These are phyloP conservation scores for Heterotilapia buettikoferi DNA, from an alignment of 2,113 vertebrate genomes.

Conservation along the genomic window DNA sequence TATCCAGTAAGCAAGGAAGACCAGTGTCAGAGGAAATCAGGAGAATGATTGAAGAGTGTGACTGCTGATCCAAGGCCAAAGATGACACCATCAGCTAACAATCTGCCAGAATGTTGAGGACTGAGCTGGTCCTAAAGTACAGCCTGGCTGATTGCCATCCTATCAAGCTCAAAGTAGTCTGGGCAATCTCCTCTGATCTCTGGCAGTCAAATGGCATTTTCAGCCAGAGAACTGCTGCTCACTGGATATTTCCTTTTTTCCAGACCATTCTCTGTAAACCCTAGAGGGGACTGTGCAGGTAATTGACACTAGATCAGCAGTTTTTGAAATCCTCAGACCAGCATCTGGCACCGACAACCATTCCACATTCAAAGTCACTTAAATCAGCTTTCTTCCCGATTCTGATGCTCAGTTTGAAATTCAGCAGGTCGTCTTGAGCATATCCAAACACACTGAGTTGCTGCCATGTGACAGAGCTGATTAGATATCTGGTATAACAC, in stretches of 20 bases:
- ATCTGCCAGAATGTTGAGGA: background rate
- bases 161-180: background rate
- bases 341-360: background rate
- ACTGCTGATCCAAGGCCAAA: background rate
- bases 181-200: background rate
- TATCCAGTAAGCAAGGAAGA: background rate
- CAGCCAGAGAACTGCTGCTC: background rate
- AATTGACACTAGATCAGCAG: background rate
- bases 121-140: background rate
- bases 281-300: background rate
- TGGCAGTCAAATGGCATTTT: background rate
- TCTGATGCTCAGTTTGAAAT: background rate
- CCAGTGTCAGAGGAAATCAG: background rate
- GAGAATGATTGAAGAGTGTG: background rate
- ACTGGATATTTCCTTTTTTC: background rate
- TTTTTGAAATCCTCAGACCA: background rate
- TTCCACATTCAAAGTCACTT: background rate
- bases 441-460: background rate
- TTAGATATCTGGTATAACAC: background rate
- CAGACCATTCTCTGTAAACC: background rate
- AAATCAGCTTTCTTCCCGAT: background rate
- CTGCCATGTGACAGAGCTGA: background rate
- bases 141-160: background rate
- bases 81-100: background rate
- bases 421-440: background rate